phyloP scores from a whole-genome alignment of 2,797 vertebrate species.

The Trichosurus vulpecula region DNA sequence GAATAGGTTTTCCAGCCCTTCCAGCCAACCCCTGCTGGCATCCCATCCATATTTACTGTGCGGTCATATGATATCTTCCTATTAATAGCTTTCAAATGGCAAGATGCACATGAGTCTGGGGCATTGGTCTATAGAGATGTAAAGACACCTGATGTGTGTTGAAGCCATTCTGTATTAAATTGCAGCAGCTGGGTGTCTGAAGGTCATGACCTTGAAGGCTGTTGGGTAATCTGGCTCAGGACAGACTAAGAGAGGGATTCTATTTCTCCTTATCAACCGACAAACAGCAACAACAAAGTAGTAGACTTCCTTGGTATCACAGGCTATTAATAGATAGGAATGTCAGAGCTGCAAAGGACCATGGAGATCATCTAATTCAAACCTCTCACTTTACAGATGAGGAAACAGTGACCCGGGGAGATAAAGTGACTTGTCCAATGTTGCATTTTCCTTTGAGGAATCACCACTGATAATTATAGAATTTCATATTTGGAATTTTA shows the following conservation, averaged over 20 bases:
- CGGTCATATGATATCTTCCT: constrained; percentile 8
- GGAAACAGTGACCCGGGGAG: background rate
- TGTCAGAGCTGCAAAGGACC: background rate
- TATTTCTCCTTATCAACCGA: background rate
- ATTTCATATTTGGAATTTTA: background rate
- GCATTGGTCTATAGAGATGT: background rate
- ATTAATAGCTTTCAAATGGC: constrained; percentile 55
- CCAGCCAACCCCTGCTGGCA: background rate
- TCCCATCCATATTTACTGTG: background rate
- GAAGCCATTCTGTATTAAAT: background rate
- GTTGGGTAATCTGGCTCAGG: background rate
- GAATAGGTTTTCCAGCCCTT: background rate
- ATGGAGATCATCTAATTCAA: constrained; percentile 25
- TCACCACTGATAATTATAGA: background rate
- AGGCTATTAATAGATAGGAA: constrained; percentile 40
- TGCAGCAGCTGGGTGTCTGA: constrained; percentile 4
- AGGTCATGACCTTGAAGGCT: background rate
- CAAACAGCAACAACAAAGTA: constrained; percentile 24
- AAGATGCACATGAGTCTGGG: background rate
- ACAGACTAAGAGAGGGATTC: background rate
- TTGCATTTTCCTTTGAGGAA: background rate
- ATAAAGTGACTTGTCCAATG: background rate
- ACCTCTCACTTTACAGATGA: background rate
- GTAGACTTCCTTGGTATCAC: background rate
- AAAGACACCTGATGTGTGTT: background rate